phyloP scores from a whole-genome alignment of 2,888 invertebrate species.

The Charanyca ferruginea region DNA sequence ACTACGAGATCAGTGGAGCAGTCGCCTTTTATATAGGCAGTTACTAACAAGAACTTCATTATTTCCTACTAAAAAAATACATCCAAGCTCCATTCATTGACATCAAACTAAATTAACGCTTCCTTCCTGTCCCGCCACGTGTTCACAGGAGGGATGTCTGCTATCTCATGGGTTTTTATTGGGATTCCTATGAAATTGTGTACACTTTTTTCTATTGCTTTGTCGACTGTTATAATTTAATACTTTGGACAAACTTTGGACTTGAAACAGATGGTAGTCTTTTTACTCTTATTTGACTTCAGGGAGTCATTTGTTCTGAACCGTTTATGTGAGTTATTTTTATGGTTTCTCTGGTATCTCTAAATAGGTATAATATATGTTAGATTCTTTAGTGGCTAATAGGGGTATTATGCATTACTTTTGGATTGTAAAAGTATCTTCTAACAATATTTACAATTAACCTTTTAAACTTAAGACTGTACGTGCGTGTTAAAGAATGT shows the following conservation, averaged over 20 bases:
- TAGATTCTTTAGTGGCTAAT: neutral
- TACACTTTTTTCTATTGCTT: constrained; percentile 53
- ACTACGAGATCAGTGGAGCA: no score
- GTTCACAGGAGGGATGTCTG: constrained; percentile 69
- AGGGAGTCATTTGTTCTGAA: constrained; percentile 11
- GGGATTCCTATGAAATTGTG: constrained; percentile 65
- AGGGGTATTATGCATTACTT: neutral
- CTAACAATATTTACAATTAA: constrained; percentile 1
- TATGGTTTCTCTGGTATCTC: neutral
- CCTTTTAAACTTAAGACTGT: neutral
- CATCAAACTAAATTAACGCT: constrained; percentile 74
- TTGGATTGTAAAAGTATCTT: neutral
- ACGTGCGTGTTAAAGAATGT: constrained; percentile 7
- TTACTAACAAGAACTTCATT: constrained; percentile 46
- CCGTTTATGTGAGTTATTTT: constrained; percentile 1
- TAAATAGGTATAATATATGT: neutral
- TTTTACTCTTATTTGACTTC: constrained; percentile 17
- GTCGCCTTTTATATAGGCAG: constrained; percentile 27
- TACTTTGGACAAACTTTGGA: no score
- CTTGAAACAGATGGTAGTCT: constrained; percentile 43
- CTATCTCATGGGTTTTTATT: constrained; percentile 62
- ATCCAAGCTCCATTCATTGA: constrained; percentile 68
- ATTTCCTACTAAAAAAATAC: constrained; percentile 45
- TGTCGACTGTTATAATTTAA: constrained; percentile 41
- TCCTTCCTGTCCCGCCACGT: constrained; percentile 80